Evolutionary conservation across 2,797 vertebrate species (phyloP), one percentile per base, ranked within the genome.

Genomic region (Anguilla pacifica): DNA sequence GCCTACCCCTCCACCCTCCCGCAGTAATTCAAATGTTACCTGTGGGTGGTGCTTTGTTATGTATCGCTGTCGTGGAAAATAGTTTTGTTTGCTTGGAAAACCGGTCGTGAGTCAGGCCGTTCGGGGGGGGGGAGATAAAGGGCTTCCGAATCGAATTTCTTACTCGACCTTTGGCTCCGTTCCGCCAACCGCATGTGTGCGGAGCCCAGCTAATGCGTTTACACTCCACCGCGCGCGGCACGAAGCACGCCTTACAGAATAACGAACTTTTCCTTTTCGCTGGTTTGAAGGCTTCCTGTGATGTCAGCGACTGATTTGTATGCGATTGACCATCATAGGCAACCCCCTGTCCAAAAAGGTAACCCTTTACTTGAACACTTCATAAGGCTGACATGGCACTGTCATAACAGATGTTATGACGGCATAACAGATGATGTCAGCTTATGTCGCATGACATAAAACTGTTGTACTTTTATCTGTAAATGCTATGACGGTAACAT

Each of bases 211-310:
- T 31, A 51, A 81, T 13, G 11, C 19, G 46, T 31, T 9, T n/a
- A 67, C 46, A n/a, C 70, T 22, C 61, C 7, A 64, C 39, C 28
- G 84, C 84, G 87, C 84, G 77, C 89, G 84, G 91, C 89, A 82
- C 86, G 59, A 28, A 22, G 88, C 85, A 85, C 67, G 74, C 89
- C 91, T 90, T 88, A 87, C 83, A 83, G 53, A 67, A 88, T 88
- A 91, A 90, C 90, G 83, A 91, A 85, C 61, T 86, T 84, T 83
- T 86, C 35, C 35, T 35, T 35, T 35, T 1, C 35, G 61, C 19
- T 7, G 22, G 55, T 11, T 17, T 13, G 4, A n/a, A 3, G 61
- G 61, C 4, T 67, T 67, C 61, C 61, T 57, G 55, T n/a, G 3
- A n/a, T 4, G 61, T n/a, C 11, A 1, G 61, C 0, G 6, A 67